Conservation (phyloP, 2,113 vertebrate genomes). For the Plecotus auritus region DNA sequence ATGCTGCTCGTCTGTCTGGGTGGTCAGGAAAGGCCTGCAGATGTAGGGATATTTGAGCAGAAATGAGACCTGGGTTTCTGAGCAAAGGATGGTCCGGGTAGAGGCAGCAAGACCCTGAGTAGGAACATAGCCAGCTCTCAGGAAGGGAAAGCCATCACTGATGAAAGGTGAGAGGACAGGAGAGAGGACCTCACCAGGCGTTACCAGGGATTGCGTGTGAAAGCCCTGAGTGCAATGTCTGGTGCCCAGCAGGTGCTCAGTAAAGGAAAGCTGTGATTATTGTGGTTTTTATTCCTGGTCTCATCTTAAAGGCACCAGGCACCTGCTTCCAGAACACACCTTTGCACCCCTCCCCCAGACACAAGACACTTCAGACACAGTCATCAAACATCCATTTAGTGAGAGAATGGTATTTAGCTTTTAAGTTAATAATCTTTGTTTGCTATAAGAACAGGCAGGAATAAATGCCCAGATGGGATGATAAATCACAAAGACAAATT, state of each 20-base stretch:
- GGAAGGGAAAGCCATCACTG: background rate
- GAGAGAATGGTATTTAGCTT: background rate
- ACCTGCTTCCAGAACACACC: background rate
- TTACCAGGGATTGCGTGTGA: no score
- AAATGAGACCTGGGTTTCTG: background rate
- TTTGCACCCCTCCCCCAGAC: background rate
- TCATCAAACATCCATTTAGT: background rate
- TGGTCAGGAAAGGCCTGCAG: background rate
- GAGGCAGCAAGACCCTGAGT: background rate
- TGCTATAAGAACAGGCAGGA: background rate
- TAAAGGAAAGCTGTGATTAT: background rate
- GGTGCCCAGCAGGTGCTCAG: background rate
- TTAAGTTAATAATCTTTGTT: conserved; percentile 43
- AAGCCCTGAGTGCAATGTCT: background rate
- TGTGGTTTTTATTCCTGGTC: background rate
- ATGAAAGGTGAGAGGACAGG: background rate
- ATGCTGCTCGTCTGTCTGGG: background rate
- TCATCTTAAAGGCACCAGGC: background rate
- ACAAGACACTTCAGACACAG: background rate
- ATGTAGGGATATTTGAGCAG: background rate
- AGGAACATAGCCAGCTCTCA: background rate
- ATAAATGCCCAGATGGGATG: conserved; percentile 16
- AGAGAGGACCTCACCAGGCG: background rate
- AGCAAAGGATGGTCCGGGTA: background rate
- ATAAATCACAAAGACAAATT: conserved; percentile 54